Conservation (phyloP, 2,888 invertebrate genomes). For the Sarcophaga variegata region DNA sequence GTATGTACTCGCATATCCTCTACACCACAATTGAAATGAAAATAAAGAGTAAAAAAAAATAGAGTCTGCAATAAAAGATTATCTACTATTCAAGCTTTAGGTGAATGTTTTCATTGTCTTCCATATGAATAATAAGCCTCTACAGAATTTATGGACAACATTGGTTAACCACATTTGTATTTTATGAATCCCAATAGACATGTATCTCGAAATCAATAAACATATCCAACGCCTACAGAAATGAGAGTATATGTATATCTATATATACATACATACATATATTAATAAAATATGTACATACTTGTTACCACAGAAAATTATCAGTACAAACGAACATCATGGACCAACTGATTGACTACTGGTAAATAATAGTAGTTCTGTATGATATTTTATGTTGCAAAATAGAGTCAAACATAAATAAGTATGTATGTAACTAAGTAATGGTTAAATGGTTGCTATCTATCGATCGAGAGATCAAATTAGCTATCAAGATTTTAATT, state of each 20-base stretch:
- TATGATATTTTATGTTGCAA: background rate
- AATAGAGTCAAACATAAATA: background rate
- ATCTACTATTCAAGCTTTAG: constrained; percentile 47
- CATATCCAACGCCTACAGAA: background rate
- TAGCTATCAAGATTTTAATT: constrained; percentile 48
- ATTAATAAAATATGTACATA: background rate
- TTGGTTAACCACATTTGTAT: constrained; percentile 79
- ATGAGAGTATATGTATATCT: background rate
- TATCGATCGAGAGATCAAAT: constrained; percentile 61
- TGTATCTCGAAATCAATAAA: constrained; percentile 13
- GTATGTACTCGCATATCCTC: background rate
- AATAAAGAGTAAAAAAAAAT: constrained; percentile 15
- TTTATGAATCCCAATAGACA: constrained; percentile 43
- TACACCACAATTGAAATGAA: constrained; percentile 37
- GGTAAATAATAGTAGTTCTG: background rate
- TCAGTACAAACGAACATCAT: background rate
- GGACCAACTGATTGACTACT: background rate
- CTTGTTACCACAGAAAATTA: background rate
- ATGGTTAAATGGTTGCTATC: constrained; percentile 39
- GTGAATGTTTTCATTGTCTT: constrained; percentile 77
- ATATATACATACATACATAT: background rate
- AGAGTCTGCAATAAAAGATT: constrained; percentile 31
- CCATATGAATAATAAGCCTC: constrained; percentile 82
- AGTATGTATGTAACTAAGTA: background rate
- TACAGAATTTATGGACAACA: constrained; percentile 81